phyloP scores from a whole-genome alignment of 2,888 invertebrate genomes.

The Camponotus fellah region DNA sequence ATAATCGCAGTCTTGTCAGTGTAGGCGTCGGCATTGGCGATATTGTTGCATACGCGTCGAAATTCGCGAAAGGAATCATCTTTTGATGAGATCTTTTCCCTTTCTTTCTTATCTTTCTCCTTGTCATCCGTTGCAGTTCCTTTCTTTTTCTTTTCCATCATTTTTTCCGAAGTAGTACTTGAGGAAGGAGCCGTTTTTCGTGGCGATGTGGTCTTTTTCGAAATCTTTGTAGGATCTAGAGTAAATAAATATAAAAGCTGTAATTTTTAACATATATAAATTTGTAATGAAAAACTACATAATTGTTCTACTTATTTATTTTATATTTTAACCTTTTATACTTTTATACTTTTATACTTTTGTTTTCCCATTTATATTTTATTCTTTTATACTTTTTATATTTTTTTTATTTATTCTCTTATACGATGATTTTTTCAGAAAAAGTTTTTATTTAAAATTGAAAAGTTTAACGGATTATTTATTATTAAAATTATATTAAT shows the following conservation, averaged over 20 bases:
- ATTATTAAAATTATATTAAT: background rate
- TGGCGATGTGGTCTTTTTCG: conserved; percentile 38
- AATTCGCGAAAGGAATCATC: conserved; percentile 93
- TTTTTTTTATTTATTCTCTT: too few species aligned
- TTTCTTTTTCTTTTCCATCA: conserved; percentile 29
- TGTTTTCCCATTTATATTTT: too few species aligned
- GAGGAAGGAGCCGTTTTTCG: background rate
- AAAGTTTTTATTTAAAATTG: background rate
- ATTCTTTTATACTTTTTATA: too few species aligned
- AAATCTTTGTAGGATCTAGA: conserved; percentile 26
- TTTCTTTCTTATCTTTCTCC: conserved; percentile 61
- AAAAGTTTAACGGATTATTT: background rate
- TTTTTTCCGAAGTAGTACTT: background rate
- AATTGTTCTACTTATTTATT: too few species aligned
- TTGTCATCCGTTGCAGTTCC: background rate
- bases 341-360: too few species aligned
- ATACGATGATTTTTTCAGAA: background rate
- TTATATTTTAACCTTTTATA: too few species aligned
- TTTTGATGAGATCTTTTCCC: conserved; percentile 78
- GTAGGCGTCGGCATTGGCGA: conserved; percentile 93
- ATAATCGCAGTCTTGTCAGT: conserved; percentile 93
- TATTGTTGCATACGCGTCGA: conserved; percentile 91
- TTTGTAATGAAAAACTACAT: too few species aligned
- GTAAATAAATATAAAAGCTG: background rate
- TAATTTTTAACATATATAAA: background rate